Evolutionary conservation across 1,140 invertebrate genomes (phyloP).

Genomic region (Pygmarrhopalites habei): DNA sequence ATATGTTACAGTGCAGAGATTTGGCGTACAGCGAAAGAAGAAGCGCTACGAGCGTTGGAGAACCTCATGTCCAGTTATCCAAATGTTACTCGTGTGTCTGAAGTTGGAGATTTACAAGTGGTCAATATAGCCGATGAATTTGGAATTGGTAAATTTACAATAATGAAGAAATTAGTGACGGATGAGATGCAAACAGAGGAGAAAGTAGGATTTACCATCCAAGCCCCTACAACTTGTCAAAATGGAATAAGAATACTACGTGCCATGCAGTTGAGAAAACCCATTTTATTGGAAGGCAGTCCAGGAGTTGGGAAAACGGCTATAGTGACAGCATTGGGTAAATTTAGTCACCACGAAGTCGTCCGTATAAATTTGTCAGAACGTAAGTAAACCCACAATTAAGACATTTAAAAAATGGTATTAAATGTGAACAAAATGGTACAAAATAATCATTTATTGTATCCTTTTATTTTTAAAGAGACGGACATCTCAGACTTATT

Average conservation of each 20-base stretch:
- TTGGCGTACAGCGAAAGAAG: not conserved
- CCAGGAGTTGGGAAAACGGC: conserved; percentile 98
- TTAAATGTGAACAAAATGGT: too few relatives aligned
- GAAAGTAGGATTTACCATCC: conserved; percentile 56
- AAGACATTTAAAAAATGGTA: too few relatives aligned
- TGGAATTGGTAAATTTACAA: conserved; percentile 18
- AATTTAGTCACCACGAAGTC: conserved; percentile 67
- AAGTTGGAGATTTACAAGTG: too few relatives aligned
- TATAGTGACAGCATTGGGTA: conserved; percentile 83
- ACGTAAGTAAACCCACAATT: too few relatives aligned
- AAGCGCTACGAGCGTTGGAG: not conserved
- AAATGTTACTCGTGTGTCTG: too few relatives aligned
- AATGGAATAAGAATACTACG: conserved; percentile 80
- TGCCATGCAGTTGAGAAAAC: conserved; percentile 77
- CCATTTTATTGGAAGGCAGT: conserved; percentile 91
- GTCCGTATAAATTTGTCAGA: conserved; percentile 96
- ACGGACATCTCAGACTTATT: conserved; percentile 91
- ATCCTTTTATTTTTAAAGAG: too few relatives aligned
- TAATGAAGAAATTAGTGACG: not conserved
- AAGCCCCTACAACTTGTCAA: conserved; percentile 70
- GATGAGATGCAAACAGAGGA: not conserved
- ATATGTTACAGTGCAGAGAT: not conserved
- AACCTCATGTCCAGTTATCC: too few relatives aligned
- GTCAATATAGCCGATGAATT: not conserved
- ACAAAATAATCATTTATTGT: too few relatives aligned